These are phyloP conservation scores for Liasis olivaceus DNA, from an alignment of 2,797 vertebrate genomes.

Conservation along the genomic window DNA sequence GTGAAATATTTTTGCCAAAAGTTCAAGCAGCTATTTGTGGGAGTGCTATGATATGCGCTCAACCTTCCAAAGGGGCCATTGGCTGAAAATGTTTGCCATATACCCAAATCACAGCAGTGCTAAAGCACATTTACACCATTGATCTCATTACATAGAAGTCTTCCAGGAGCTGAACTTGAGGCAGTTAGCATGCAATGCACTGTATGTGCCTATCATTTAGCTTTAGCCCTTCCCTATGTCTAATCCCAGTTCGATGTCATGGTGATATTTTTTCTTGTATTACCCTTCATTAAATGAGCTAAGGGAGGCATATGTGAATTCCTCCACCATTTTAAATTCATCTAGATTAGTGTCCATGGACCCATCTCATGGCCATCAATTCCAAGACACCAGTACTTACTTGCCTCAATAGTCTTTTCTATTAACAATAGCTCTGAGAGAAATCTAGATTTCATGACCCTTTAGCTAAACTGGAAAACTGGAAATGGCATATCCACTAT, in stretches of 20 bases:
- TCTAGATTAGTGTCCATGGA: background rate
- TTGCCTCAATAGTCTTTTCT: background rate
- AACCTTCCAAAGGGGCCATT: background rate
- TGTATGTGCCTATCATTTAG: background rate
- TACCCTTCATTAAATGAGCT: background rate
- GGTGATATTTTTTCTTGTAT: background rate
- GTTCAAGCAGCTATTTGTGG: background rate
- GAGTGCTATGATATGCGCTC: background rate
- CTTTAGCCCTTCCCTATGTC: background rate
- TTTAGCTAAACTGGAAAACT: background rate
- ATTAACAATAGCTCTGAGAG: background rate
- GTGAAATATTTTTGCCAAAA: too few species aligned
- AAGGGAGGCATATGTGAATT: background rate
- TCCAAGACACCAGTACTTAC: background rate
- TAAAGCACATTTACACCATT: background rate
- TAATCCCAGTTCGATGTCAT: background rate
- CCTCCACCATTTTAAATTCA: background rate
- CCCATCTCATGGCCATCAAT: background rate
- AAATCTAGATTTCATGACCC: background rate
- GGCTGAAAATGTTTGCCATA: background rate
- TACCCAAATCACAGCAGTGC: background rate
- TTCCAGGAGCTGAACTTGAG: background rate
- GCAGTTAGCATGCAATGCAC: background rate
- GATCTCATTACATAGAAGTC: background rate
- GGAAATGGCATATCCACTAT: background rate